These are phyloP conservation scores for Myopa tessellatipennis DNA, from an alignment of 2,888 invertebrate species.

Conservation along the genomic window DNA sequence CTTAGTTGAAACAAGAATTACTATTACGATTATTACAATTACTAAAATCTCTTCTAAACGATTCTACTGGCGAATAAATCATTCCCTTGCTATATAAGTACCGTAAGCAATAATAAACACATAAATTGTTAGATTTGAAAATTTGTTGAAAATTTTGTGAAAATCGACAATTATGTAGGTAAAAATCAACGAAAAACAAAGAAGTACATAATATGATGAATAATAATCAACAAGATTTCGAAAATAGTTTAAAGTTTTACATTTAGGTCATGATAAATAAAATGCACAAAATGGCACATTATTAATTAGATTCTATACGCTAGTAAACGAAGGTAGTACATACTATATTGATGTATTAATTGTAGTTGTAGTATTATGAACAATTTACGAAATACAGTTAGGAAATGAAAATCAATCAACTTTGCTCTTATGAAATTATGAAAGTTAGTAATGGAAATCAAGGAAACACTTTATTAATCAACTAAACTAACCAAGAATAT, in stretches of 20 bases:
- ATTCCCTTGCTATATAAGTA: constrained; percentile 10
- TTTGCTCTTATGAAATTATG: constrained; percentile 12
- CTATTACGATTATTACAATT: background rate
- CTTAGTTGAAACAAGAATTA: background rate
- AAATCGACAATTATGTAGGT: background rate
- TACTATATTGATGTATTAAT: constrained; percentile 22
- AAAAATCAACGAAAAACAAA: constrained; percentile 3
- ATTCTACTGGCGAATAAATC: constrained; percentile 20
- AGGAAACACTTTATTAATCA: constrained; percentile 24
- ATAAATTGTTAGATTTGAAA: constrained; percentile 15
- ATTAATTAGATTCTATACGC: constrained; percentile 18
- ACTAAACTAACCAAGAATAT: constrained; percentile 42
- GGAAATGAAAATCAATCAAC: constrained; percentile 1
- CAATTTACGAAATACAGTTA: constrained; percentile 24
- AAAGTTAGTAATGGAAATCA: constrained; percentile 12
- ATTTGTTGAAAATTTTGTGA: background rate
- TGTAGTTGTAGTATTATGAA: constrained; percentile 14
- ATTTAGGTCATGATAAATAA: constrained; percentile 11
- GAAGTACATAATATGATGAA: background rate
- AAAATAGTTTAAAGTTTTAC: constrained; percentile 18
- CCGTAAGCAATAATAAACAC: constrained; percentile 14
- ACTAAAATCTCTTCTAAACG: constrained; percentile 19
- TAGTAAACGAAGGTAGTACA: constrained; percentile 21
- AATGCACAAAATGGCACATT: constrained; percentile 23
- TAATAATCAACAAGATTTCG: constrained; percentile 32